Conservation (phyloP, 2,113 vertebrate species). For the Erythrocercus mccallii region DNA sequence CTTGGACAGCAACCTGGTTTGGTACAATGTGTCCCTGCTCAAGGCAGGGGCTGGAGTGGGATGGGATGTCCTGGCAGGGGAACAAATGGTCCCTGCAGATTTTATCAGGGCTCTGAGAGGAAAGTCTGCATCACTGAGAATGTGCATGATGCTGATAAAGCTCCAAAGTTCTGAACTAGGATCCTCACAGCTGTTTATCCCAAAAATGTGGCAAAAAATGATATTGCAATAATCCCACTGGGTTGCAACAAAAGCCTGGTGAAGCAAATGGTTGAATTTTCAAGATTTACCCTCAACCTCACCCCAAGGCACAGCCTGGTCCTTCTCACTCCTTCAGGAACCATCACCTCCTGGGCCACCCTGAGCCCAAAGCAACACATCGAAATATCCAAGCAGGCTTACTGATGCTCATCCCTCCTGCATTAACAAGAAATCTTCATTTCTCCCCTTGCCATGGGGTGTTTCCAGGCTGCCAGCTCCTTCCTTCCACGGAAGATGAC, state of each 20-base stretch:
- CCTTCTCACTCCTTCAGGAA: not conserved
- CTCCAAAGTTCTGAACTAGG: not conserved
- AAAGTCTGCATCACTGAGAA: not conserved
- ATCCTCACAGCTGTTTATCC: not conserved
- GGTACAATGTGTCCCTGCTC: not conserved
- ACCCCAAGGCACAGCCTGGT: not conserved
- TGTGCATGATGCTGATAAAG: accelerated
- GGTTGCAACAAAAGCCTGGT: not conserved
- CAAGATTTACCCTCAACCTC: not conserved
- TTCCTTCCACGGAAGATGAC: not conserved
- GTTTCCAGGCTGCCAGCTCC: not conserved
- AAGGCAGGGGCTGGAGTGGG: not conserved
- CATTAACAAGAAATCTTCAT: not conserved
- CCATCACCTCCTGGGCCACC: not conserved
- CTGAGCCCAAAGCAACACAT: accelerated
- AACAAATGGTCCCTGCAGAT: not conserved
- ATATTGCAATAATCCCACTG: not conserved
- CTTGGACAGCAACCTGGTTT: accelerated
- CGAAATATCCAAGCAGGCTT: not conserved
- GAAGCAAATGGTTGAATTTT: not conserved
- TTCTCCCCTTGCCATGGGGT: not conserved
- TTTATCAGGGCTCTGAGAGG: not conserved
- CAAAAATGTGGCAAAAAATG: not conserved
- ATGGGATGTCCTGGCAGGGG: not conserved
- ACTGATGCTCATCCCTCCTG: not conserved